Conservation (phyloP, 2,888 invertebrate genomes). For the Andrena minutula region DNA sequence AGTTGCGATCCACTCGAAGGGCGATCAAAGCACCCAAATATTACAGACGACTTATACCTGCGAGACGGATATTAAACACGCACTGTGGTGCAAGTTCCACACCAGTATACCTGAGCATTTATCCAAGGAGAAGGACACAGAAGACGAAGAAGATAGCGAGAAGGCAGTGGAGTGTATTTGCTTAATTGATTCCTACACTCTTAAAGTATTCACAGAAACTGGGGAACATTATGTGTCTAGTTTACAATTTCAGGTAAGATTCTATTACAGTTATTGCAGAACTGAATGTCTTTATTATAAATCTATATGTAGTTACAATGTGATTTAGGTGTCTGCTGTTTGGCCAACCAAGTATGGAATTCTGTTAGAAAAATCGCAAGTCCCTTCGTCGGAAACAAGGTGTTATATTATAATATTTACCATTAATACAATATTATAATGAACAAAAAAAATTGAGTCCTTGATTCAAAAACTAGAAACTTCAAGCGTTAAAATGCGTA, state of each 20-base stretch:
- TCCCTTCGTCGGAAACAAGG: conserved; percentile 71
- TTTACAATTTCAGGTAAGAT: conserved; percentile 88
- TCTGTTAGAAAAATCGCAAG: conserved; percentile 89
- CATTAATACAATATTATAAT: too few relatives aligned
- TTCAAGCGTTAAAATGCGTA: too few relatives aligned
- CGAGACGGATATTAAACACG: conserved; percentile 93
- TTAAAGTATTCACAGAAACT: conserved; percentile 91
- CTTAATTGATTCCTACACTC: conserved; percentile 90
- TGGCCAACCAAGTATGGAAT: conserved; percentile 96
- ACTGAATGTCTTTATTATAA: conserved; percentile 10
- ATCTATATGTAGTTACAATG: conserved; percentile 6
- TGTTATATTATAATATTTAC: too few relatives aligned
- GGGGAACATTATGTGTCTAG: conserved; percentile 94
- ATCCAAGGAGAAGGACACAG: conserved; percentile 85
- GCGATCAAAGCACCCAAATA: conserved; percentile 76
- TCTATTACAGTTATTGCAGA: background rate
- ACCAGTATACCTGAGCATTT: conserved; percentile 85
- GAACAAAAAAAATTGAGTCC: too few relatives aligned
- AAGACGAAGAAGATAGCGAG: conserved; percentile 85
- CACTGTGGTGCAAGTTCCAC: conserved; percentile 90
- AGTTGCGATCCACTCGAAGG: conserved; percentile 88
- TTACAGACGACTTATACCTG: conserved; percentile 90
- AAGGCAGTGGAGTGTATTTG: conserved; percentile 89
- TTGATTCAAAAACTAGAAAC: too few relatives aligned
- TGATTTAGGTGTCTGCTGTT: conserved; percentile 89